Evolutionary conservation across 2,113 vertebrate genomes (phyloP).

Genomic region (Okapia johnstoni): DNA sequence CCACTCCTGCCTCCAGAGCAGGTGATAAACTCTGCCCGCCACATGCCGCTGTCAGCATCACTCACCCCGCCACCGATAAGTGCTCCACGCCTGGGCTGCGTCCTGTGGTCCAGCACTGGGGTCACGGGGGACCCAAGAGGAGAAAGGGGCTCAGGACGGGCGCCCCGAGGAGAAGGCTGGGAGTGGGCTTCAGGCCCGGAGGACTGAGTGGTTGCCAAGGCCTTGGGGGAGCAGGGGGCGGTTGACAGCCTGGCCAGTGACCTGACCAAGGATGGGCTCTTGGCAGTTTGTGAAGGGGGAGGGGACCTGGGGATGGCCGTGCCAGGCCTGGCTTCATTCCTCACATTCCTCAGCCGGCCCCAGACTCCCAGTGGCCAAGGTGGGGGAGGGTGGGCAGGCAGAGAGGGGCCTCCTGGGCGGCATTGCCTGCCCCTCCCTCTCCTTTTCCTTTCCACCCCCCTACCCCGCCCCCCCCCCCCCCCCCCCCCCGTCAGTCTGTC

Average conservation of each 20-base stretch:
- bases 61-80: background rate
- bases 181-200: background rate
- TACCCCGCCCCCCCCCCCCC: background rate
- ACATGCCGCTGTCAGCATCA: background rate
- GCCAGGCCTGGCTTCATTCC: conserved; percentile 55
- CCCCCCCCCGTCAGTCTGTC: background rate
- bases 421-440: background rate
- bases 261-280: background rate
- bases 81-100: fast-evolving
- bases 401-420: background rate
- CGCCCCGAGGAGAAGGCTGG: background rate
- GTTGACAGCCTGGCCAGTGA: background rate
- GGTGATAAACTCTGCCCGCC: background rate
- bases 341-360: conserved; percentile 43
- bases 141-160: background rate
- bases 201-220: background rate
- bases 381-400: conserved; percentile 9
- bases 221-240: background rate
- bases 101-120: background rate
- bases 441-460: background rate
- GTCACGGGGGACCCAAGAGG: background rate
- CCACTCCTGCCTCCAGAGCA: background rate
- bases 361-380: background rate
- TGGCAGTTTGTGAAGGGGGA: background rate
- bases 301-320: background rate